These are phyloP conservation scores for Drosophila anceps DNA, from an alignment of 2,888 invertebrate genomes.

Conservation along the genomic window DNA sequence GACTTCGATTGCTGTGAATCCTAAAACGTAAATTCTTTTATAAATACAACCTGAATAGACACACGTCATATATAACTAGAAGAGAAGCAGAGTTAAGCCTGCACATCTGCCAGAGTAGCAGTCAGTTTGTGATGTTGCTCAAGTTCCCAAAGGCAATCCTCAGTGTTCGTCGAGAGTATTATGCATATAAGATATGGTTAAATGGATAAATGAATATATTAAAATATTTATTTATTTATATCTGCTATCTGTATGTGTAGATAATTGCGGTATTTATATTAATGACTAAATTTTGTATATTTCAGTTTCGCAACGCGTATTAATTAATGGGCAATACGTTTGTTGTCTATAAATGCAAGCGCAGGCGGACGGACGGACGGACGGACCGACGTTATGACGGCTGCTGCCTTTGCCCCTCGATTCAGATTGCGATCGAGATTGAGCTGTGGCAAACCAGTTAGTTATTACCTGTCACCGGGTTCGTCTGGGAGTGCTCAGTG, in stretches of 20 bases:
- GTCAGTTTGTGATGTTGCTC: not conserved
- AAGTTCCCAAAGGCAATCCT: not conserved
- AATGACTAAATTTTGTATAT: slow-evolving; percentile 16
- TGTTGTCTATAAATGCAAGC: slow-evolving; percentile 26
- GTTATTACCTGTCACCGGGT: slow-evolving; percentile 35
- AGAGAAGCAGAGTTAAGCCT: not conserved
- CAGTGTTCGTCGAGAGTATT: not conserved
- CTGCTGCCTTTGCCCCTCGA: slow-evolving; percentile 6
- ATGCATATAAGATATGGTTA: not conserved
- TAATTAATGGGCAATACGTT: slow-evolving; percentile 33
- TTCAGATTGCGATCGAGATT: slow-evolving; percentile 2
- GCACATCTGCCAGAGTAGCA: not conserved
- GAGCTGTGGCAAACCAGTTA: slow-evolving; percentile 44
- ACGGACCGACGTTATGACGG: slow-evolving; percentile 11
- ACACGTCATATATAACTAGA: not conserved
- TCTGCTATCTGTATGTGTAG: not conserved
- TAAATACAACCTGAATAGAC: not conserved
- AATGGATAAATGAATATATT: slow-evolving; percentile 1
- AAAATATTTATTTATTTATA: slow-evolving; percentile 15
- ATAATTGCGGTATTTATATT: slow-evolving; percentile 17
- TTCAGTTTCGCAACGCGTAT: slow-evolving; percentile 7
- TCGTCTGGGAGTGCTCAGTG: slow-evolving; percentile 16
- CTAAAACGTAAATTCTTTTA: not conserved
- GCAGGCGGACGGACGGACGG: slow-evolving; percentile 1
- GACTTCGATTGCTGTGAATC: no score